Evolutionary conservation across 2,113 vertebrate genomes (phyloP).

Genomic region (Ammospiza caudacuta): DNA sequence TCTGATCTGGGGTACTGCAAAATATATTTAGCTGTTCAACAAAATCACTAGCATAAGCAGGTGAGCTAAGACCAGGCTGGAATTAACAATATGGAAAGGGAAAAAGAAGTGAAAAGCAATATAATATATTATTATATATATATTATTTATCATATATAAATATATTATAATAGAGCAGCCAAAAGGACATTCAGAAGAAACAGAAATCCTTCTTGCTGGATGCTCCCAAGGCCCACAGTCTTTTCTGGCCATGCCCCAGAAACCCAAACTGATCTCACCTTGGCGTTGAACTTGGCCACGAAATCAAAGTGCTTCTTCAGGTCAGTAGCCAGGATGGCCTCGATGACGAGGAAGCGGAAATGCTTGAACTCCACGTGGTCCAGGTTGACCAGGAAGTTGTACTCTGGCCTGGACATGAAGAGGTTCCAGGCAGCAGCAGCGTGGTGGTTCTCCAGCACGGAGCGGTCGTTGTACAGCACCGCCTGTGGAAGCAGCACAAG

Average conservation of each 20-base stretch:
- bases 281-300: conserved; percentile 93
- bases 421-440: conserved; percentile 97
- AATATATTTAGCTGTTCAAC: not conserved
- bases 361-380: conserved; percentile 97
- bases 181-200: not conserved
- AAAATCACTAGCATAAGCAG: not conserved
- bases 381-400: conserved; percentile 93
- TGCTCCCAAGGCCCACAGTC: not conserved
- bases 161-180: not conserved
- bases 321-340: conserved; percentile 97
- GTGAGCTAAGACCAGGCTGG: not conserved
- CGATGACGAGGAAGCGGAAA: conserved; percentile 97
- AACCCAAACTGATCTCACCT: conserved; percentile 74
- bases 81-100: not conserved
- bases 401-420: conserved; percentile 94
- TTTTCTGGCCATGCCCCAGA: not conserved
- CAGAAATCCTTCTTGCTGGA: not conserved
- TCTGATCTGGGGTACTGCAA: not conserved
- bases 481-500: conserved; percentile 74
- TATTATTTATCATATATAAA: not conserved
- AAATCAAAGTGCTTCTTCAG: conserved; percentile 99
- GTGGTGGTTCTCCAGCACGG: conserved; percentile 96
- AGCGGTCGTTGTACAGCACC: conserved; percentile 96
- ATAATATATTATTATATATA: no score
- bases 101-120: not conserved